Evolutionary conservation across 2,888 invertebrate species (phyloP), one percentile per base, ranked within the genome.

Genomic region (Timema podura): DNA sequence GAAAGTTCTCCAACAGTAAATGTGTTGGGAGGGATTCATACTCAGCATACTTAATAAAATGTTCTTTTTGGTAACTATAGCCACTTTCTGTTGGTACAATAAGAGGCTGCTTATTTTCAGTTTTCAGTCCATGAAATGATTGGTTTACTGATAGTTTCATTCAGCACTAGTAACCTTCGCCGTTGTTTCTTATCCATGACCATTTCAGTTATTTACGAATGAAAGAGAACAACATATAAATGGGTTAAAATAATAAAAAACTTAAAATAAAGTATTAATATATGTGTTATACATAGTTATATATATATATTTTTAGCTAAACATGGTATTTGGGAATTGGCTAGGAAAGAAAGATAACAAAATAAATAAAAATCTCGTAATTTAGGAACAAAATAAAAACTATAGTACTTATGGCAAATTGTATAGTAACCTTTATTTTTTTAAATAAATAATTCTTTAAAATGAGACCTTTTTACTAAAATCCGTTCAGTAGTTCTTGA

Each of bases 81-180:
- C 57, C 3, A 57, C 15, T 57, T 57, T 57, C 8, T 57, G 13
- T 57, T 57, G 57, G 54, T 54, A 54, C 54, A 13, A 54, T 54
- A 5, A 54, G 54, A 54, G 54, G 9, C 8, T 57, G 57, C 13
- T 57, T 57, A 9, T 57, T 57, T 16, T n/a, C 13, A 57, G 13
- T 57, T 57, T 30, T 57, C n/a, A 16, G 10, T 30, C 57, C 57
- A 57, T 1, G 0, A 9, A 8, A 13, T 57, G 8, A n/a, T 30
- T 57, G 57, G 57, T 57, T 57, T 57, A 0, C 13, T 57, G n/a
- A 30, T 9, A 57, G n/a, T 57, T 57, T 5, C 15, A 9, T 57
- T n/a, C n/a, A 57, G n/a, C n/a, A n/a, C 9, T 9, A 57, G 30
- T 57, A 57, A n/a, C n/a, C 13, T 57, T 30, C 3, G 30, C 30